A percentile compares a stretch with the other conserved stretches of the same genome.
Evolutionary conservation across 2,888 invertebrate species (phyloP).

Genomic region (Agelastica alni): DNA sequence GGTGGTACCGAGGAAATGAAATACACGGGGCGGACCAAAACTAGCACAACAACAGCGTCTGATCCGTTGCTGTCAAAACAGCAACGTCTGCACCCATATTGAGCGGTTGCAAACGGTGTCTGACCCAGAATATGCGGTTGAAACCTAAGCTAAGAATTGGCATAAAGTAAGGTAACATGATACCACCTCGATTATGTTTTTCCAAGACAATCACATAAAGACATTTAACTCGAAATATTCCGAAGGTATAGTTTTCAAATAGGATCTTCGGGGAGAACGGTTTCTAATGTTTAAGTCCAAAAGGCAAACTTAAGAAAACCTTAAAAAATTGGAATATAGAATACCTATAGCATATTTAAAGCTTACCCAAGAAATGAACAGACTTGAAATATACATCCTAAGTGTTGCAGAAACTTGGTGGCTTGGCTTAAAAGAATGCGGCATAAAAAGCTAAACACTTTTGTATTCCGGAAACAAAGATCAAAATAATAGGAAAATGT

Average conservation of each 20-base stretch:
- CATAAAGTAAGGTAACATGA: no score
- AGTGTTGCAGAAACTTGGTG: neutral
- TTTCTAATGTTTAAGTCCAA: neutral
- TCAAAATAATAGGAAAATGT: no score
- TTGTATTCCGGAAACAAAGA: neutral
- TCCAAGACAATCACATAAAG: neutral
- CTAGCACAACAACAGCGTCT: no score
- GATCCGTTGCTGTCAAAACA: no score
- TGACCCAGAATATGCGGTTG: neutral
- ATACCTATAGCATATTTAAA: neutral
- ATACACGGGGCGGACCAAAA: no score
- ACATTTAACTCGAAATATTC: neutral
- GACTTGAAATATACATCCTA: neutral
- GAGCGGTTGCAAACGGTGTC: no score
- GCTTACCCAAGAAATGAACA: neutral
- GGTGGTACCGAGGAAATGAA: no score
- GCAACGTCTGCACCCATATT: neutral
- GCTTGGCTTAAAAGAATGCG: neutral
- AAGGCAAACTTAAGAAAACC: neutral
- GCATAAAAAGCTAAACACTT: neutral
- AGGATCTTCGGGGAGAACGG: neutral
- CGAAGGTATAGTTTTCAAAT: no score
- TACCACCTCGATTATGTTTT: neutral
- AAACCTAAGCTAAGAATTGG: no score
- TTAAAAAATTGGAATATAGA: neutral